Percentiles rank a stretch among this genome's conserved stretches.
Conservation (phyloP, 2,888 invertebrate genomes). For the Dione vanillae region DNA sequence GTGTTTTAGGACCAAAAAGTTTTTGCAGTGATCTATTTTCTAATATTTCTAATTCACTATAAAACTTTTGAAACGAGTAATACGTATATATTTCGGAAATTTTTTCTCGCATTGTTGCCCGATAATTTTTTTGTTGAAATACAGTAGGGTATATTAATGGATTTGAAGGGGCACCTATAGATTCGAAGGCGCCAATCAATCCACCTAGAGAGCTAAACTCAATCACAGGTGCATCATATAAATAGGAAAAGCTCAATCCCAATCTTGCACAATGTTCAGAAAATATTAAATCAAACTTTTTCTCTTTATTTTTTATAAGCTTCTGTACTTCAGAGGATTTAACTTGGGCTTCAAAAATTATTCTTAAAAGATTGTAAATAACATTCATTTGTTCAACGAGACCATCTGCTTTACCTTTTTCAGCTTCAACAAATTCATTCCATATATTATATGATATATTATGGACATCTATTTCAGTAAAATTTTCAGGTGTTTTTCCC, state of each 20-base stretch:
- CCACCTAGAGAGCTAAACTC: slow-evolving; percentile 54
- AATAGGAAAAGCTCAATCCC: slow-evolving; percentile 48
- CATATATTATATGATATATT: slow-evolving; percentile 51
- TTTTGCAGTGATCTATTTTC: slow-evolving; percentile 45
- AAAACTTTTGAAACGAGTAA: slow-evolving; percentile 37
- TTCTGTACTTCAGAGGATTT: slow-evolving; percentile 32
- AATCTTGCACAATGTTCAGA: slow-evolving; percentile 50
- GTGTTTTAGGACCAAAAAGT: slow-evolving; percentile 51
- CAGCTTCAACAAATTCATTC: slow-evolving; percentile 2
- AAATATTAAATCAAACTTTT: slow-evolving; percentile 55
- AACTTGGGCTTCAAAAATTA: slow-evolving; percentile 28
- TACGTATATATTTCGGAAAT: slow-evolving; percentile 46
- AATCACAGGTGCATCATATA: slow-evolving; percentile 54
- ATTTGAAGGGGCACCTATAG: slow-evolving; percentile 48
- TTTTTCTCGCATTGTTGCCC: slow-evolving; percentile 54
- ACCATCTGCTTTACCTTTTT: neutral
- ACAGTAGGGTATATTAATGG: slow-evolving; percentile 51
- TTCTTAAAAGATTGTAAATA: neutral
- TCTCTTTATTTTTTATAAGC: slow-evolving; percentile 25
- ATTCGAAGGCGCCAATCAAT: slow-evolving; percentile 38
- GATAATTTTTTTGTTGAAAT: too few species aligned
- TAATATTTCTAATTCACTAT: slow-evolving; percentile 25
- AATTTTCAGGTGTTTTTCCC: slow-evolving; percentile 50
- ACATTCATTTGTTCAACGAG: slow-evolving; percentile 21
- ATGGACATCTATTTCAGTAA: slow-evolving; percentile 59